Percentiles rank a stretch among this genome's conserved stretches.
phyloP scores from a whole-genome alignment of 2,797 vertebrate genomes.

The Cyclopterus lumpus region DNA sequence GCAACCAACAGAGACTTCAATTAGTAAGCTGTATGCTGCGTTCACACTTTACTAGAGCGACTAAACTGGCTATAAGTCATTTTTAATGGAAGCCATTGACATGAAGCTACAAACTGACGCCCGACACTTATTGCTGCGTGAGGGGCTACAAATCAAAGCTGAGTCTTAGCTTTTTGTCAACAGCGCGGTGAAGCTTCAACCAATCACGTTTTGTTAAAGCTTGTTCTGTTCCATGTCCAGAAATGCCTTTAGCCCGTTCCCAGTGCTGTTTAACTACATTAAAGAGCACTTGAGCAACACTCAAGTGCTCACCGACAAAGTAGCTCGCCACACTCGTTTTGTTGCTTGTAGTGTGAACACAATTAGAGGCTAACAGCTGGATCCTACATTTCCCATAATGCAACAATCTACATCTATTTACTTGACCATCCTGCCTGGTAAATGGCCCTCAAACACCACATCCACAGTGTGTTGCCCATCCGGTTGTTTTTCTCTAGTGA shows the following conservation, averaged over 20 bases:
- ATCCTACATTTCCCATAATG: background rate
- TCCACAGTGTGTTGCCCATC: background rate
- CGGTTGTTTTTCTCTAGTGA: background rate
- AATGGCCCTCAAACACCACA: background rate
- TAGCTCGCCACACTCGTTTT: background rate
- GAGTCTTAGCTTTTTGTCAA: background rate
- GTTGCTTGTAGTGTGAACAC: background rate
- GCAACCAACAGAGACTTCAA: conserved; percentile 3
- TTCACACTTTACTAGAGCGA: background rate
- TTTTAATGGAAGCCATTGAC: background rate
- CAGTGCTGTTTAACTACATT: background rate
- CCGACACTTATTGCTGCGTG: background rate
- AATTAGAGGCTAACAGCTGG: background rate
- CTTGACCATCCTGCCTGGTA: background rate
- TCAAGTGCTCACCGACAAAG: background rate
- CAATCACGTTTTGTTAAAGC: background rate
- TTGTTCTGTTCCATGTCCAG: background rate
- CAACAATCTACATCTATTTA: background rate
- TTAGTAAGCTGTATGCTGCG: background rate
- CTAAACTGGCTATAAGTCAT: background rate
- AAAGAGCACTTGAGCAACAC: background rate
- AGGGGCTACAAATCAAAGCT: no score
- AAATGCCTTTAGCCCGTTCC: background rate
- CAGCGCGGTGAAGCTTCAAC: background rate
- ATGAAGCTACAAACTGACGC: background rate